A percentile compares a stretch with the other conserved stretches of the same genome.
phyloP scores from a whole-genome alignment of 2,888 invertebrate species.

The Diplazon laetatorius region DNA sequence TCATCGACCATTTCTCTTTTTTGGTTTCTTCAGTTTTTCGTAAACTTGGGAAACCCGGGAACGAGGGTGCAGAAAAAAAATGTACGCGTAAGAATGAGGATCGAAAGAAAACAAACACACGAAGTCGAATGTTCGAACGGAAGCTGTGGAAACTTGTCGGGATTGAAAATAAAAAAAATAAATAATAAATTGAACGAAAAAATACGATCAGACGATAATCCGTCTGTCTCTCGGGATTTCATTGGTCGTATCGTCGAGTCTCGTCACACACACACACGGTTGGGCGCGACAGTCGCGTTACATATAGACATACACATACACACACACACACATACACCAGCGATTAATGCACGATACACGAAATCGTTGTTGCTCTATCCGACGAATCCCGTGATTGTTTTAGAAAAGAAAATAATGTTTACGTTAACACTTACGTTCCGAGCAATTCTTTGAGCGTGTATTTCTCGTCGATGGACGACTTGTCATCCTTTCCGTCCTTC shows the following conservation, averaged over 20 bases:
- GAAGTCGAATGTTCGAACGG: not conserved
- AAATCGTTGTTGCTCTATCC: not conserved
- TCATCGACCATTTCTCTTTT: too few species aligned
- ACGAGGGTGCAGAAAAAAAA: too few species aligned
- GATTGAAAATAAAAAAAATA: too few species aligned
- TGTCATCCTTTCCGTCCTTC: slow-evolving; percentile 92
- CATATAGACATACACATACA: slow-evolving; percentile 1
- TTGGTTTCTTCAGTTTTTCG: too few species aligned
- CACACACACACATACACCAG: not conserved
- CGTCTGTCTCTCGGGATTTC: not conserved
- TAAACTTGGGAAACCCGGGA: too few species aligned
- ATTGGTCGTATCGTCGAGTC: not conserved
- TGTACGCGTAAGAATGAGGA: too few species aligned
- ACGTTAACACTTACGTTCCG: slow-evolving; percentile 91
- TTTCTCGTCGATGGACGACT: slow-evolving; percentile 94
- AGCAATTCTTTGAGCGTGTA: slow-evolving; percentile 94
- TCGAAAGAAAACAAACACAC: slow-evolving; percentile 5
- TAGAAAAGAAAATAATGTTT: too few species aligned
- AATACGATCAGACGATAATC: slow-evolving; percentile 16
- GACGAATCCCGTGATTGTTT: too few species aligned
- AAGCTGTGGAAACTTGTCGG: not conserved
- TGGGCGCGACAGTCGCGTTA: not conserved
- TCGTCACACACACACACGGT: not conserved
- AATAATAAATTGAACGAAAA: too few species aligned
- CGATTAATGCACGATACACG: not conserved